Base-by-base conservation (phyloP, 2,888 invertebrate species). In the Drosophila lutescens region DNA sequence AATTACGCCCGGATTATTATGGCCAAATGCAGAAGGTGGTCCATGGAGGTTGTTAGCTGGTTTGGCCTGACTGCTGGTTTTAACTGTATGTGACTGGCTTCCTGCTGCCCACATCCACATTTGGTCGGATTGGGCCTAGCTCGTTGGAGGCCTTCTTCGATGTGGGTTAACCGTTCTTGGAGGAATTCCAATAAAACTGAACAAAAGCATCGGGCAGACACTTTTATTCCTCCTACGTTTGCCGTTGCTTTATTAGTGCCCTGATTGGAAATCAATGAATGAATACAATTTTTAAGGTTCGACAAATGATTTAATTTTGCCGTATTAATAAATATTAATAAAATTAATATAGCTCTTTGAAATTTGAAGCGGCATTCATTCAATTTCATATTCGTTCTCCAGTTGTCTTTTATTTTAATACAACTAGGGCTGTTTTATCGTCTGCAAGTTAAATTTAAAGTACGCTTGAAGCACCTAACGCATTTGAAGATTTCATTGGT, bases 91-190 rank as follows among this genome's bases (percentile, higher is more conserved):
- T 38, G 67, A 58, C 36, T 34, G 51, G 44, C 60, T 70, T 62
- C 72, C 65, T 75, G 75, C 69, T 69, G 63, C 55, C 69, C 55
- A 59, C 55, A 70, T 59, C 69, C 55, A 59, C 51, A 70, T 59
- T 70, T 65, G 57, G 63, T 40, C 15, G 38, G 26, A 40, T 49
- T 61, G 61, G 68, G 53, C 51, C 34, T 23, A 40, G 10, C 32
- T 41, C 10, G 23, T 17, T 51, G 46, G 36, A 57, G 62, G 66
- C 66, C 53, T 57, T 80, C 67, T 70, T 75, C 54, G 46, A 86
- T 79, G 85, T 87, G 87, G 85, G 84, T 85, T 84, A 86, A 87
- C 74, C 85, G 78, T 85, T 78, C 85, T 80, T 85, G 74, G 71
- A 69, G 62, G 40, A 58, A 75, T 74, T 77, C 76, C 77, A 55